These are phyloP conservation scores for Salvelinus namaycush DNA, from an alignment of 2,113 vertebrate species.

Conservation along the genomic window DNA sequence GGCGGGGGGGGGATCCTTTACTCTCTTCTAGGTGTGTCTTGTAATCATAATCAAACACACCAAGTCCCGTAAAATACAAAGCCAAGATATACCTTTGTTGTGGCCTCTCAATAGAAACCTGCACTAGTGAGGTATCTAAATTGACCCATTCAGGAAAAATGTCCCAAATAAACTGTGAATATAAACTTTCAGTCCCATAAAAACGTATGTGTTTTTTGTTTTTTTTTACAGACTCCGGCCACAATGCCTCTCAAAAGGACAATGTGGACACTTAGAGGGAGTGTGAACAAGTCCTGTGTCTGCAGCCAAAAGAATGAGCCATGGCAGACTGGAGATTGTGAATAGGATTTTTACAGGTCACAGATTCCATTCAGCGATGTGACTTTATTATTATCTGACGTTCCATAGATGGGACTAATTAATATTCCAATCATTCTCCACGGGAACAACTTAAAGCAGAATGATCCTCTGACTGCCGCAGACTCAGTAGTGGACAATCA, in stretches of 20 bases:
- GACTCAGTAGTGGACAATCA: constrained; percentile 43
- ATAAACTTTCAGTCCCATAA: constrained; percentile 60
- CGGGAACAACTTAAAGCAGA: constrained; percentile 85
- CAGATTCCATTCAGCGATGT: constrained; percentile 87
- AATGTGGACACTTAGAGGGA: constrained; percentile 86
- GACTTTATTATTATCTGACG: constrained; percentile 93
- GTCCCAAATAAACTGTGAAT: constrained; percentile 55
- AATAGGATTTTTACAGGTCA: constrained; percentile 99
- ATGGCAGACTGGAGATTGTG: constrained; percentile 88
- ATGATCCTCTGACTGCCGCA: constrained; percentile 75
- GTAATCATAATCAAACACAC: no score
- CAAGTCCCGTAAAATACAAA: constrained; percentile 19
- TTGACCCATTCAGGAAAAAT: constrained; percentile 48
- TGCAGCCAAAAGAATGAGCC: constrained; percentile 86
- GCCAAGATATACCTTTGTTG: constrained; percentile 42
- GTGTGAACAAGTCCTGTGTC: constrained; percentile 91
- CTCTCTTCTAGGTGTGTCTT: not conserved
- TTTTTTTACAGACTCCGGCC: constrained; percentile 78
- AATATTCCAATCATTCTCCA: constrained; percentile 95
- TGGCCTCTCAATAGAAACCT: constrained; percentile 45
- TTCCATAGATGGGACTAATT: constrained; percentile 97
- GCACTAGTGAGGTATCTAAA: constrained; percentile 43
- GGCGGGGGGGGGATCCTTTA: no score
- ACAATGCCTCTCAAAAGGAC: constrained; percentile 78
- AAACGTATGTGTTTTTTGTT: constrained; percentile 67